Base-by-base conservation (phyloP, 1,140 invertebrate species). In the Drosophila repleta region DNA sequence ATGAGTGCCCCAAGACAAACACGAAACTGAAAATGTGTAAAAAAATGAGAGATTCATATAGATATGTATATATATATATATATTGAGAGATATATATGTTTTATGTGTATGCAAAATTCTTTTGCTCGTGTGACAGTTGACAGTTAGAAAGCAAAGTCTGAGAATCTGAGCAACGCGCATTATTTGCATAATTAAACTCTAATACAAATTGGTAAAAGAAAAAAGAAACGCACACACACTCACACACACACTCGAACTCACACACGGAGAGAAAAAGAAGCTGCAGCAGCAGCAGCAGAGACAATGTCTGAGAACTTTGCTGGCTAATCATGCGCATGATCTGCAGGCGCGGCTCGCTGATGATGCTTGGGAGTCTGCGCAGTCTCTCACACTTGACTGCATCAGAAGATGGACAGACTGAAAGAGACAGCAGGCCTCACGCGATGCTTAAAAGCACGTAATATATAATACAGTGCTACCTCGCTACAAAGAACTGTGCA, bases 151-250 rank as follows among this genome's bases (percentile, higher is more conserved):
- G 67, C 73, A 62, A 15, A 46, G 52, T 32, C 71, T 41, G 26
- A 63, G 65, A 70, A 60, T 64, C 43, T 58, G 49, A 17, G 58
- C 56, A 73, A 62, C 66, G 65, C 57, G 72, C 80, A 79, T 68
- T 83, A 83, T 83, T 83, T 83, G 81, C 81, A 84, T 84, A 84
- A 84, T 84, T 84, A 68, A 84, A 80, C 73, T 74, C 67, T 74
- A 74, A 85, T 85, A 80, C 81, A 85, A 84, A 85, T 85, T 85
- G 81, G 76, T 62, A 83, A 62, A 46, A 49, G 32, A 32, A 17
- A 26, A 32, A 39, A 5, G 8, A 15, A n/a, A n/a, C n/a, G n/a
- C n/a, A 24, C 21, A 24, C 4, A 24, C 21, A 35, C 10, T 3
- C 10, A 35, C 53, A 68, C 37, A 26, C 39, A 58, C 10, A 39